These are phyloP conservation scores for Pemphigus obesinymphae DNA, from an alignment of 1,140 invertebrate species.

Conservation along the genomic window DNA sequence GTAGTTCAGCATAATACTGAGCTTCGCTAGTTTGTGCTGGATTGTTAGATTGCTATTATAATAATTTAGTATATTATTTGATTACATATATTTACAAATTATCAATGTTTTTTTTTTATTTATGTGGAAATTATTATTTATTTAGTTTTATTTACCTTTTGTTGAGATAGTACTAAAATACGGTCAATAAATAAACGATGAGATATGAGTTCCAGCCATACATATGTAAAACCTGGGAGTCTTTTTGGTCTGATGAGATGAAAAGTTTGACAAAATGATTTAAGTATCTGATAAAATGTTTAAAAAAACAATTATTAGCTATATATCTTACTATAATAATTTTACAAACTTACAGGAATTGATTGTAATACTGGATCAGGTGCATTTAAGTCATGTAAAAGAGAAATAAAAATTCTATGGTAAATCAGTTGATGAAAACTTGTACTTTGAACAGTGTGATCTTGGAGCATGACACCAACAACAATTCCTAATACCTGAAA, in stretches of 20 bases:
- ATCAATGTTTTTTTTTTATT: too few relatives aligned
- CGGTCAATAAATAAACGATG: constrained; percentile 93
- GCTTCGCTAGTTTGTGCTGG: too few relatives aligned
- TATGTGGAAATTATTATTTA: too few relatives aligned
- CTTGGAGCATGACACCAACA: constrained; percentile 87
- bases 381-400: constrained; percentile 93
- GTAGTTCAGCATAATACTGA: constrained; percentile 82
- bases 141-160: constrained; percentile 53
- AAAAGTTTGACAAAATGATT: constrained; percentile 85
- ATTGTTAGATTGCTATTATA: too few relatives aligned
- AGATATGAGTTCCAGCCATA: constrained; percentile 95
- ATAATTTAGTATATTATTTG: too few relatives aligned
- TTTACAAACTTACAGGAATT: constrained; percentile 63
- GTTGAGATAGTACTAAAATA: constrained; percentile 78
- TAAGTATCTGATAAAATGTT: constrained; percentile 72
- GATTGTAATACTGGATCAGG: constrained; percentile 87
- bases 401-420: constrained; percentile 93
- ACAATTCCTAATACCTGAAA: constrained; percentile 67
- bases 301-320: too few relatives aligned
- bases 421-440: constrained; percentile 97
- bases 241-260: constrained; percentile 89
- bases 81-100: too few relatives aligned
- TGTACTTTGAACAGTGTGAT: constrained; percentile 75
- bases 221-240: constrained; percentile 93
- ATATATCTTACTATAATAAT: too few relatives aligned